Base-by-base conservation (phyloP, 2,797 vertebrate species). In the Taeniopygia guttata region DNA sequence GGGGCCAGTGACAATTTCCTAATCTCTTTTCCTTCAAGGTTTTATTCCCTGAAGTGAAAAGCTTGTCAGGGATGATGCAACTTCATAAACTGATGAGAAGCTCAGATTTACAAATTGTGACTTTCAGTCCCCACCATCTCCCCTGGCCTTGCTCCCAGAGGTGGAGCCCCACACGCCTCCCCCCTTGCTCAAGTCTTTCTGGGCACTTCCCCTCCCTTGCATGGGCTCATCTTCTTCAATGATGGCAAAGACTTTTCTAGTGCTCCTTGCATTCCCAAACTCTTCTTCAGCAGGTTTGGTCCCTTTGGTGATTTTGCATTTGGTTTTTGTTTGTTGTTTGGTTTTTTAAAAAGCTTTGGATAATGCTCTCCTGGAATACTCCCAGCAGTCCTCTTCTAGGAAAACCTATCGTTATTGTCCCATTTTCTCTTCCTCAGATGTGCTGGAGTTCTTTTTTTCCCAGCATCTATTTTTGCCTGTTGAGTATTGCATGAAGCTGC, bases 381-480 rank as follows among this genome's bases (percentile, higher is more conserved):
- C 40, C 34, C 55, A 88, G 73, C 58, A 92, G 84, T 42, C 26
- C 43, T 74, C 62, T 77, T 45, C 8, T 13, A 9, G 55, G 42
- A 48, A 92, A 93, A 43, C 51, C 64, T 58, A 56, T 34, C 90
- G 56, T 48, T 67, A 67, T 40, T 87, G 51, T 46, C 59, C 88
- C 52, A 49, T 34, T 69, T 70, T 69, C 21, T 36, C 38, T 19
- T 89, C 36, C 77, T 83, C 54, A 72, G 34, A 78, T 49, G 58
- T 25, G 51, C 84, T 84, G 64, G 38, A 83, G 62, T 32, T 59
- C 21, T 36, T 43, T 83, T 75, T 54, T 25, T 2, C 87, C 83
- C 79, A 84, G 79, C 7, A 6, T 90, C 94, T 79, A 70, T 89
- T 89, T 88, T 70, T 69, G 72, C 87, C 77, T 70, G 58, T 77